These are phyloP conservation scores for Mus musculus DNA, from an alignment of 2,113 vertebrate species.

Conservation along the genomic window DNA sequence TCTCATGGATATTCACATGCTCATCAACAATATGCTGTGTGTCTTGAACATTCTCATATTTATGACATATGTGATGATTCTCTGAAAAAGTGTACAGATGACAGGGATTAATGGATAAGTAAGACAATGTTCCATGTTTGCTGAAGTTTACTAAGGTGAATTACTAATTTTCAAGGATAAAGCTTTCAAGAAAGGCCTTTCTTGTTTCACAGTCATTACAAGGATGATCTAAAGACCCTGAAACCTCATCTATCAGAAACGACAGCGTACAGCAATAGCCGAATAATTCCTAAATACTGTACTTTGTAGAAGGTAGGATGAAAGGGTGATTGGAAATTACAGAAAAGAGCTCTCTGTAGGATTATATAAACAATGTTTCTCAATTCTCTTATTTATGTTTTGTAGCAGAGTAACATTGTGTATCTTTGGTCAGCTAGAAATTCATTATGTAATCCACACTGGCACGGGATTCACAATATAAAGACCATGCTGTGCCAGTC, in stretches of 20 bases:
- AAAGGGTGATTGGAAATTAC: background rate
- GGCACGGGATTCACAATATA: background rate
- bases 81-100: background rate
- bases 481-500: background rate
- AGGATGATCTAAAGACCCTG: background rate
- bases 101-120: background rate
- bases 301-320: background rate
- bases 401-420: background rate
- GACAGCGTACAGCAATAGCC: too few species aligned
- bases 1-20: background rate
- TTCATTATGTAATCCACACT: background rate
- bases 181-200: background rate
- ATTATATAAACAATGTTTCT: background rate
- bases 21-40: background rate
- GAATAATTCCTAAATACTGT: background rate
- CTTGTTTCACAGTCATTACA: background rate
- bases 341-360: background rate
- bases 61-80: background rate
- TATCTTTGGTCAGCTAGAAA: background rate
- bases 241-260: background rate
- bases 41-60: background rate
- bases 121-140: background rate
- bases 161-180: background rate
- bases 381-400: background rate
- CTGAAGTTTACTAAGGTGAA: background rate